Percentiles rank a stretch among this genome's conserved stretches.
These are phyloP conservation scores for Scaptomyza tumidula DNA, from an alignment of 2,888 invertebrate species.

Conservation along the genomic window DNA sequence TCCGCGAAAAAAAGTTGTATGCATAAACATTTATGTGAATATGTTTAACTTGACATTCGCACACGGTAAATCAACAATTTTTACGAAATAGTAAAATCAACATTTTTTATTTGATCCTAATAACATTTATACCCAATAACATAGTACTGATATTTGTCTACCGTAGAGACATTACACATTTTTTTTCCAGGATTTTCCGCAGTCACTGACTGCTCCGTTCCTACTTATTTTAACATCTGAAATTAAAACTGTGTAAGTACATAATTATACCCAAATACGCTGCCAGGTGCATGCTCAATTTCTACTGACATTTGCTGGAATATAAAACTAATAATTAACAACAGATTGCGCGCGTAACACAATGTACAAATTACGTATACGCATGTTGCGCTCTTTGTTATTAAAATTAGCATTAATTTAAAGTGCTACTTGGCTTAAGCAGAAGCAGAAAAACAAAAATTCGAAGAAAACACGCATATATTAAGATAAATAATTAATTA, in stretches of 20 bases:
- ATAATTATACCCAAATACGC: neutral
- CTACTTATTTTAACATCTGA: neutral
- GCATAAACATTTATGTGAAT: too few species aligned
- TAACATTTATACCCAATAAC: too few species aligned
- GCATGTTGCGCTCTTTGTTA: constrained; percentile 45
- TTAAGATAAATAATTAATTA: constrained; percentile 66
- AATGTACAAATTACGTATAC: constrained; percentile 35
- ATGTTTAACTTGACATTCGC: too few species aligned
- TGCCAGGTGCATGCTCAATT: constrained; percentile 17
- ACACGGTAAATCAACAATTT: too few species aligned
- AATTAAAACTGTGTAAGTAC: neutral
- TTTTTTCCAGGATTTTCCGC: neutral
- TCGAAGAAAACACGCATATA: constrained; percentile 33
- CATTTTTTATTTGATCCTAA: too few species aligned
- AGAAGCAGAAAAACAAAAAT: neutral
- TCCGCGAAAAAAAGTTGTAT: too few species aligned
- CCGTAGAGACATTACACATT: too few species aligned
- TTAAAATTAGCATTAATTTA: constrained; percentile 70
- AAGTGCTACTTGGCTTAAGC: constrained; percentile 52
- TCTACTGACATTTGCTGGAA: constrained; percentile 16
- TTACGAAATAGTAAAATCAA: too few species aligned
- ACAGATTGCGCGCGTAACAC: constrained; percentile 38
- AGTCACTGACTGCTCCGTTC: neutral
- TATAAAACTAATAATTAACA: constrained; percentile 39
- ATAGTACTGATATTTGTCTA: too few species aligned